phyloP scores from a whole-genome alignment of 23 tunicate genomes.

The Clavelina lepadiformis region DNA sequence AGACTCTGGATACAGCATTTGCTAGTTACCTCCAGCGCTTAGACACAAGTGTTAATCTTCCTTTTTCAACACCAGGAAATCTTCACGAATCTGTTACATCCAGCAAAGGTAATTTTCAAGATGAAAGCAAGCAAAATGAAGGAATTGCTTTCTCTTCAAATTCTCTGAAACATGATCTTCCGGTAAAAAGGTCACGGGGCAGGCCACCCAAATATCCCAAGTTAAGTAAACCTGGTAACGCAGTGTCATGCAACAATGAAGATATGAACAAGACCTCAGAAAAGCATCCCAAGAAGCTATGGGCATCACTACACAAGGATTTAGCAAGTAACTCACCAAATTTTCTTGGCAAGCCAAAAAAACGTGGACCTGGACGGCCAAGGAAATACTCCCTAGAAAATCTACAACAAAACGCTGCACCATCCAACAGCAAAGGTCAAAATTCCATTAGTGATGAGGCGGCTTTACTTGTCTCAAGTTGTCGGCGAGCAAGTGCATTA shows the following conservation, averaged over 20 bases:
- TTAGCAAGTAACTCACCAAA: background rate
- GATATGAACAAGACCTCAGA: constrained; percentile 14
- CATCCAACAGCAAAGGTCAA: too few relatives aligned
- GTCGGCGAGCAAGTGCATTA: background rate
- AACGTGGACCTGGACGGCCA: constrained; percentile 80
- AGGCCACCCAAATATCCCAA: constrained; percentile 33
- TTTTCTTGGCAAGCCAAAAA: background rate
- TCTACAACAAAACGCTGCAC: background rate
- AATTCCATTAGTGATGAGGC: too few relatives aligned
- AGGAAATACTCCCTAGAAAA: constrained; percentile 32
- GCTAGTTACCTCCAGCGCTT: constrained; percentile 48
- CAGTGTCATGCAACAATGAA: too few relatives aligned
- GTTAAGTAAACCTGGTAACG: background rate
- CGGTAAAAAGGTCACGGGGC: constrained; percentile 8
- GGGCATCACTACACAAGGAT: constrained; percentile 70
- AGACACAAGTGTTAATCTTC: background rate
- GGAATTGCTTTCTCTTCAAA: too few relatives aligned
- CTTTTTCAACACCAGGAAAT: background rate
- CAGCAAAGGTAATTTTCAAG: background rate
- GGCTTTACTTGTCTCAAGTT: background rate
- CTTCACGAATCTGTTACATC: background rate
- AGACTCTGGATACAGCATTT: constrained; percentile 84
- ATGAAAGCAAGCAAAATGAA: background rate
- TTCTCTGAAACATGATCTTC: background rate
- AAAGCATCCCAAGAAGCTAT: constrained; percentile 71